Percentiles rank a stretch among this genome's conserved stretches.
Conservation (phyloP, 2,888 invertebrate genomes). For the Nycteola revayana region DNA sequence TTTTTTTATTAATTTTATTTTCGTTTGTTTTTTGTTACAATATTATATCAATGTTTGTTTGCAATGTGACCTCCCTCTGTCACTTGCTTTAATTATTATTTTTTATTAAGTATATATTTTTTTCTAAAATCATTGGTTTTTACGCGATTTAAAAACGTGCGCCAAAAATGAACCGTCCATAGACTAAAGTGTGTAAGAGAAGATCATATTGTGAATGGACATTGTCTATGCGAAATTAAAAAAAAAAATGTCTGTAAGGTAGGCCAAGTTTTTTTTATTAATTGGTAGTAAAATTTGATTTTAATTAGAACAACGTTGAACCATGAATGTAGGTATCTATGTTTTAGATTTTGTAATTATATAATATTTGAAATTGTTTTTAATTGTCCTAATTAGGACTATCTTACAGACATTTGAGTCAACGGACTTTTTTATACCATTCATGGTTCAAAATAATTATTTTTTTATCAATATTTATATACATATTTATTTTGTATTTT, state of each 20-base stretch:
- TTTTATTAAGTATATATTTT: constrained; percentile 13
- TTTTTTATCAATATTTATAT: too few relatives aligned
- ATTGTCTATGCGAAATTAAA: constrained; percentile 49
- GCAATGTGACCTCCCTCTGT: constrained; percentile 73
- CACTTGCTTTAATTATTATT: constrained; percentile 56
- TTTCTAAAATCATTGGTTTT: constrained; percentile 7
- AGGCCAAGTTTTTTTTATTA: constrained; percentile 68
- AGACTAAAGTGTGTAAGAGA: constrained; percentile 43
- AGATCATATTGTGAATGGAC: constrained; percentile 77
- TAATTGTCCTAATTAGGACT: constrained; percentile 36
- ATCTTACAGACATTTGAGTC: constrained; percentile 79
- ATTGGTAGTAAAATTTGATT: constrained; percentile 23
- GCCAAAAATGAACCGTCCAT: constrained; percentile 29
- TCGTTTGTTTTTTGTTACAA: constrained; percentile 35
- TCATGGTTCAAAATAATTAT: constrained; percentile 64
- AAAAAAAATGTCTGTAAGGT: constrained; percentile 78
- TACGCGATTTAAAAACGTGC: constrained; percentile 16
- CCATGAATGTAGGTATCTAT: constrained; percentile 78
- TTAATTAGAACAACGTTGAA: constrained; percentile 43
- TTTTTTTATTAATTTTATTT: constrained; percentile 22
- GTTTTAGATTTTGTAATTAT: constrained; percentile 19
- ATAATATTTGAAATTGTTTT: constrained; percentile 16
- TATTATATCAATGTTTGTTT: constrained; percentile 68
- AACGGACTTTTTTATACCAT: constrained; percentile 43
- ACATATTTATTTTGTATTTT: too few relatives aligned